Base-by-base conservation (phyloP, 2,888 invertebrate genomes). In the Griposia aprilina region DNA sequence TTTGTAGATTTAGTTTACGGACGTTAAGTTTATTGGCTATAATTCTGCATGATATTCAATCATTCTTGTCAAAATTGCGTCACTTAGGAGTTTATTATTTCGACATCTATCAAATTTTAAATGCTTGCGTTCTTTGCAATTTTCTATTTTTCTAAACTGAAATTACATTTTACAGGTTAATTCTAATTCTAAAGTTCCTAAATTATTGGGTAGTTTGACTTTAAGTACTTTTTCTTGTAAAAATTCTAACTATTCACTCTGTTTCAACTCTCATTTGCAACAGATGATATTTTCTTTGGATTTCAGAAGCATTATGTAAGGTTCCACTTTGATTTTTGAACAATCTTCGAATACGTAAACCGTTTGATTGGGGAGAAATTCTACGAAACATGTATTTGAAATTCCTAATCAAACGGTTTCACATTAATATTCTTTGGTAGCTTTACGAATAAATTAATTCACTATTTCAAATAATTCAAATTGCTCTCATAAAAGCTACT, bases 251-350 rank as follows among this genome's bases (percentile, higher is more conserved):
- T 92, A 90, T 91, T 93, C 91, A 91, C 92, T 93, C 92, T 94
- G 92, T 94, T 94, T 94, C 93, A 93, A 94, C 91, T 94, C 91
- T 92, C 93, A 94, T 94, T 93, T 94, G 93, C 94, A 94, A 94
- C 93, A 94, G 93, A 94, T 93, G 92, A 93, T 87, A 90, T 87
- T 93, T 93, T 93, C 92, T 94, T 94, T 95, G 94, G 94, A 94
- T 94, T 92, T 93, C 92, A 93, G 93, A 94, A 88, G 89, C 90
- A 95, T 94, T 93, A 93, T 92, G 94, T 95, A 95, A 95, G 94
- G 91, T 92, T 93, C 87, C 88, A 90, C 86, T 93, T 92, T 92
- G 86, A 93, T 92, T 92, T 91, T 91, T 92, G 86, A 90, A 86
- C 87, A 90, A 91, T 90, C 82, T 82, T 91, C 80, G 72, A 88